Conservation (phyloP, 2,113 vertebrate genomes). For the Chelonoidis abingdonii region DNA sequence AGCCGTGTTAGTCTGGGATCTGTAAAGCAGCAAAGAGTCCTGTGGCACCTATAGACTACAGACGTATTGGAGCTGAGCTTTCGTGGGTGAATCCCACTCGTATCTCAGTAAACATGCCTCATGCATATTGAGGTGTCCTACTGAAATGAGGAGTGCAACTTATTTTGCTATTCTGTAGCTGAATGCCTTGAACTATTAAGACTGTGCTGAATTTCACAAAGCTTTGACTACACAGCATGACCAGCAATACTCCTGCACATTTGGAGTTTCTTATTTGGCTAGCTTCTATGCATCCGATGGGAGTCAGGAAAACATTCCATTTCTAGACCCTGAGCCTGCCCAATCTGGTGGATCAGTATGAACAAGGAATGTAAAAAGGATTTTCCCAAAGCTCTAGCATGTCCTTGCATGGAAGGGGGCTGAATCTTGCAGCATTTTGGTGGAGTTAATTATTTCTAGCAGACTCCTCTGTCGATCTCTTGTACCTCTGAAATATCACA, state of each 20-base stretch:
- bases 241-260: fast-evolving
- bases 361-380: conserved; percentile 47
- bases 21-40: too few species aligned
- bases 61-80: too few species aligned
- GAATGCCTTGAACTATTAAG: conserved; percentile 45
- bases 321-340: neutral
- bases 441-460: neutral
- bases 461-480: neutral
- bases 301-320: neutral
- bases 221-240: neutral
- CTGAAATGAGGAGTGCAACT: conserved; percentile 51
- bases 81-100: too few species aligned
- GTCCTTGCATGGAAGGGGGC: conserved; percentile 1
- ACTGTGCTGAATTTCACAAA: neutral
- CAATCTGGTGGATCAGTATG: neutral
- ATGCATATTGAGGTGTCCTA: conserved; percentile 37
- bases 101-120: neutral
- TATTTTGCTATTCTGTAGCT: conserved; percentile 38
- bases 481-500: neutral
- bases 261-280: neutral
- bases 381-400: neutral
- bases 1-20: too few species aligned
- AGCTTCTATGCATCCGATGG: neutral
- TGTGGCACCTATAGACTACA: too few species aligned
- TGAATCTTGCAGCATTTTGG: neutral